Evolutionary conservation across 2,888 invertebrate genomes (phyloP), one percentile per base, ranked within the genome.

Genomic region (Timandra comae): DNA sequence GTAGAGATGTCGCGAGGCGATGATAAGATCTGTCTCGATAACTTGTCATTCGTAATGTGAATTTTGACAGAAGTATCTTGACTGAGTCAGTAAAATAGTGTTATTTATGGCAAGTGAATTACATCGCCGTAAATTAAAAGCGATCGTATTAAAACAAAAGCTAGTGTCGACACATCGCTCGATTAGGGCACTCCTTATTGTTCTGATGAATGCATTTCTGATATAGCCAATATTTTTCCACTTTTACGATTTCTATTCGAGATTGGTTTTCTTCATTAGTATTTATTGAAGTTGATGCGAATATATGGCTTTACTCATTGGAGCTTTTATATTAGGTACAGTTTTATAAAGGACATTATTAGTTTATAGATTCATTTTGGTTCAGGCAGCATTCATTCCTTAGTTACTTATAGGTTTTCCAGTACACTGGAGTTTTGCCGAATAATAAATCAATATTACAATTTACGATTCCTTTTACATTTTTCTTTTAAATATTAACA

Each of bases 141-240:
- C 62, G 72, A 75, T 79, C 72, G 76, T 77, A 82, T 81, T 81
- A 81, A 84, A 78, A 82, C 80, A 78, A 81, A 79, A 75, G 79
- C 73, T 58, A 65, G 63, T 55, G 63, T 59, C 64, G 79, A 79
- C 81, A 75, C 73, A 75, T 60, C 52, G 45, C 43, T 50, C 73
- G 76, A 72, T 75, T 72, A 69, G 73, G 70, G 63, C 67, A 67
- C 75, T 60, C 64, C 74, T 72, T 66, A 61, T 66, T 72, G 75
- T 73, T 69, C 69, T 70, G 73, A 71, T 58, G 69, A 69, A 60
- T 72, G 73, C 67, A 69, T 54, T 66, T 63, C 61, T 64, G 68
- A 71, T 68, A 66, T 62, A 63, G 66, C 67, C 61, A 66, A 73
- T 73, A 73, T 70, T 78, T 70, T 70, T 63, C 59, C 46, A 65